Base-by-base conservation (phyloP, 2,888 invertebrate species). In the Rhagonycha lutea region DNA sequence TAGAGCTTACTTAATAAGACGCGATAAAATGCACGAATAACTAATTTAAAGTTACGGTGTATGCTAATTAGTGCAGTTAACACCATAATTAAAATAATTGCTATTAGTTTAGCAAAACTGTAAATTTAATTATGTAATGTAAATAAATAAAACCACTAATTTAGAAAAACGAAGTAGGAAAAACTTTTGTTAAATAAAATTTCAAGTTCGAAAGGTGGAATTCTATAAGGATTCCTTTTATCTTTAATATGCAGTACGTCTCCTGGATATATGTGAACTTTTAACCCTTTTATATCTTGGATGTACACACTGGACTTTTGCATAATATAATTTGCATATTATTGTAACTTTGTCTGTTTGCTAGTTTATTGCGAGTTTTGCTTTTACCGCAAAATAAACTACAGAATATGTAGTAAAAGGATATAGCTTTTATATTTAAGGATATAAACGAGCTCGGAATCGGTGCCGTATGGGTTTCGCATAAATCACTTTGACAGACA, bases 401-500 rank as follows among this genome's bases (percentile, higher is more conserved):
- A 77, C 70, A 74, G 77, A 68, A 77, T 72, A 74, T 74, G 72
- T 74, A 74, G 73, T 68, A 75, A 75, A 75, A 78, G 73, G 75
- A 78, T 65, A 65, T 80, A 78, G 80, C 80, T 80, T 80, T 80
- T 80, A 80, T 80, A 79, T 80, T 78, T 79, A 80, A 80, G 79
- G 80, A 80, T 80, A 80, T 80, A 80, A 79, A 79, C 79, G 79
- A 79, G 79, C 78, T 76, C 75, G 76, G 79, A 79, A 80, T 80
- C 80, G 79, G 76, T 80, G 79, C 73, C 83, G 83, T 84, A 84
- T 86, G 83, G 85, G 84, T 85, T 86, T 84, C 85, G 84, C 86
- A 86, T 86, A 86, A 86, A 86, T 86, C 86, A 86, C 84, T 85
- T 83, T 86, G 86, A 86, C 84, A 83, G 86, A 85, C 86, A 86